These are phyloP conservation scores for Anthopleura sola DNA, from an alignment of 64 coral and sea anemone species.

Conservation along the genomic window DNA sequence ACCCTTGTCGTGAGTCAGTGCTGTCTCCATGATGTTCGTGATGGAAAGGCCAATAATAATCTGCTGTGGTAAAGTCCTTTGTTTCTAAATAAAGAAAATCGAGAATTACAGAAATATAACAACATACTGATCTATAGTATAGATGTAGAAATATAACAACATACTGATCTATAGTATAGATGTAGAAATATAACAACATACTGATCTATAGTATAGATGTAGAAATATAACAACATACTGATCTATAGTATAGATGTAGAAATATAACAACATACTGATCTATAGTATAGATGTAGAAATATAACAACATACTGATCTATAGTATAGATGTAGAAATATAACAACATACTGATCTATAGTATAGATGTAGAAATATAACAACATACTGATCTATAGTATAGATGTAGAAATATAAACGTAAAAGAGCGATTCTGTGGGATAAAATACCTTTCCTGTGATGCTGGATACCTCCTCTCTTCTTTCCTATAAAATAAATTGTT, in stretches of 20 bases:
- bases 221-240: not conserved
- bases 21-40: not conserved
- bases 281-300: no score
- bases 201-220: no score
- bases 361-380: not conserved
- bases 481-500: not conserved
- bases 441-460: not conserved
- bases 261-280: not conserved
- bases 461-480: conserved; percentile 15
- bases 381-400: not conserved
- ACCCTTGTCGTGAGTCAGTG: not conserved
- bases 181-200: not conserved
- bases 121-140: not conserved
- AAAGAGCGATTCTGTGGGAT: not conserved
- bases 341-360: not conserved
- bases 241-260: not conserved
- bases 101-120: not conserved
- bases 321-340: no score
- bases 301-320: not conserved
- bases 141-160: not conserved
- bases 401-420: not conserved
- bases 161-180: no score
- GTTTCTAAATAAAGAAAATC: not conserved
- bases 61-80: not conserved
- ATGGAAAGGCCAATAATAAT: conserved; percentile 22